A percentile compares a stretch with the other conserved stretches of the same genome.
Conservation (phyloP, 2,888 invertebrate species). For the Dicyrtomina minuta region DNA sequence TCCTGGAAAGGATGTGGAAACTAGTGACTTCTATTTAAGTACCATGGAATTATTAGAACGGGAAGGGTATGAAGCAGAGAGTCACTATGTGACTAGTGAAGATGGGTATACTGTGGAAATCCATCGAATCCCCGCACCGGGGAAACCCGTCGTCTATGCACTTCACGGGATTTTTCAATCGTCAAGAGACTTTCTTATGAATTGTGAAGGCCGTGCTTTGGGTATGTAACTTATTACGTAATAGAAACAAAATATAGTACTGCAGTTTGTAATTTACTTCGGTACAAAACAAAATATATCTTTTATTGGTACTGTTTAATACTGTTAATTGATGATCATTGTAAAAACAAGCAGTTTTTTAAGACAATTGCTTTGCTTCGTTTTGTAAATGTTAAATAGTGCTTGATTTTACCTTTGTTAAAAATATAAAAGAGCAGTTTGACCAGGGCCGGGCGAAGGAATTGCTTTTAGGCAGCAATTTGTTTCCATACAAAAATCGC, state of each 20-base stretch:
- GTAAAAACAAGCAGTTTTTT: no score
- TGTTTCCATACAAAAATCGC: no score
- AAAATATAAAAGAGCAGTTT: no score
- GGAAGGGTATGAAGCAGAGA: constrained; percentile 54
- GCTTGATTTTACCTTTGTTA: no score
- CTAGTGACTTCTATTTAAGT: constrained; percentile 57
- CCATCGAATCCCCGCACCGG: background rate
- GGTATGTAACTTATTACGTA: background rate
- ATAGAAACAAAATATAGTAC: background rate
- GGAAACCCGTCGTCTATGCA: background rate
- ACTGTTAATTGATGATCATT: no score
- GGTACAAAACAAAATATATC: background rate
- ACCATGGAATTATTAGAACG: constrained; percentile 68
- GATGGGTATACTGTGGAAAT: constrained; percentile 8
- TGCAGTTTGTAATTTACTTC: background rate
- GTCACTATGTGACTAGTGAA: background rate
- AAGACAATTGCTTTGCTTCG: no score
- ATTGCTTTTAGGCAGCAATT: no score
- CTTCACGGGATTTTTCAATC: constrained; percentile 2
- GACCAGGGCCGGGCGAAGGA: no score
- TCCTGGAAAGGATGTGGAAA: no score
- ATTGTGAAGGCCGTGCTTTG: background rate
- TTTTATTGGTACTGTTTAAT: background rate
- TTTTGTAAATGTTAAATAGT: no score
- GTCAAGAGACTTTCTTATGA: constrained; percentile 15